A percentile compares a stretch with the other conserved stretches of the same genome.
phyloP scores from a whole-genome alignment of 2,888 invertebrate genomes.

The Chloroclystis v-ata region DNA sequence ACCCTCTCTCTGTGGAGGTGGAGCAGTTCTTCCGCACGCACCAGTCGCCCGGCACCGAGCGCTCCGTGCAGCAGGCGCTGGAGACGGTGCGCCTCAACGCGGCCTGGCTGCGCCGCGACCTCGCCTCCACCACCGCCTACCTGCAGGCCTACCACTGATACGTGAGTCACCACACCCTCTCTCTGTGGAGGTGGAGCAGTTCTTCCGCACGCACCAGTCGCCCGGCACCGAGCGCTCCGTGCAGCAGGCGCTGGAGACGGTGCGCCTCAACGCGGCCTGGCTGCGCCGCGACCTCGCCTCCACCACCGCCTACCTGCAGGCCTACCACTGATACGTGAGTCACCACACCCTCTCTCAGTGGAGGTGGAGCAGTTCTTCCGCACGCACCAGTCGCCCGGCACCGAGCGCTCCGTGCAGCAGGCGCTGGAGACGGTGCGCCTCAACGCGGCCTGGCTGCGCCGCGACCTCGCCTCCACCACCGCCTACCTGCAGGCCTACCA shows the following conservation, averaged over 20 bases:
- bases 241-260: constrained; percentile 94
- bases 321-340: constrained; percentile 59
- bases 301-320: constrained; percentile 79
- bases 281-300: constrained; percentile 86
- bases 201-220: constrained; percentile 85
- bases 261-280: constrained; percentile 93
- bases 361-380: constrained; percentile 92
- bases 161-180: constrained; percentile 6
- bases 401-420: constrained; percentile 93
- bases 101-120: constrained; percentile 90
- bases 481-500: constrained; percentile 76
- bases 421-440: constrained; percentile 93
- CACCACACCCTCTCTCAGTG: no score
- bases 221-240: constrained; percentile 92
- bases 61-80: constrained; percentile 92
- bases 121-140: constrained; percentile 80
- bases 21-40: constrained; percentile 88
- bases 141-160: constrained; percentile 73
- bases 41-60: constrained; percentile 88
- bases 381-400: constrained; percentile 85
- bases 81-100: constrained; percentile 95
- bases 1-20: constrained; percentile 82
- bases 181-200: constrained; percentile 92
- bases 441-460: constrained; percentile 90
- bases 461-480: constrained; percentile 84